Base-by-base conservation (phyloP, 2,797 vertebrate species). In the Danionella dracula region DNA sequence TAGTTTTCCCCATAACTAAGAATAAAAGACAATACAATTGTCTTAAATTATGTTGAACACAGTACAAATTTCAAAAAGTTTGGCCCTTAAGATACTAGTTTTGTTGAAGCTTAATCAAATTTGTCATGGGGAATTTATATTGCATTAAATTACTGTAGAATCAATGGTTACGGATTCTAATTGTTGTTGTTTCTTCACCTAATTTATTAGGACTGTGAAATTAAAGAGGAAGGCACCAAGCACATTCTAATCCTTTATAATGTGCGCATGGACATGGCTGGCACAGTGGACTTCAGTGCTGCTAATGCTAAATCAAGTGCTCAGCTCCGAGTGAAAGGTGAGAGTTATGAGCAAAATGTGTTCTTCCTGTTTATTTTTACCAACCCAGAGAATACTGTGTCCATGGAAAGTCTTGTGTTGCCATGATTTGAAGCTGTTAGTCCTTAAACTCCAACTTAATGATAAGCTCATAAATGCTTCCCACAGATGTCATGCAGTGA, bases 301-400 rank as follows among this genome's bases (percentile, higher is more conserved):
- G 96, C 95, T 12, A 99, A 97, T 56, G 96, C 92, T 70, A 99
- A 95, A 82, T 93, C 95, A 0, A 86, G 85, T 5, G 97, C 97
- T 75, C 93, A 97, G 56, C 95, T 99, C 72, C 85, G 95, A 83
- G 97, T 99, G 68, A 98, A 98, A 90, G 93, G 96, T 99, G 80
- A 78, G 72, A 60, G 70, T 31, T 11, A 45, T 44, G 8, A n/a
- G n/a, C n/a, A n/a, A n/a, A n/a, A n/a, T 75, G 74, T 80, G 38
- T 49, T 12, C 48, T 13, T 49, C 34, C 16, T 13, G 38, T 53
- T 34, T 13, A 5, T 40, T 42, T 59, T 8, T 16, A 20, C 58
- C 35, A 21, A 29, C 13, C 15, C 10, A 17, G 4, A 27, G 5
- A 56, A 35, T 15, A 23, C 7, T 19, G 8, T 11, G 10, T 7